Evolutionary conservation across 2,888 invertebrate genomes (phyloP).

Genomic region (Arenicola marina): DNA sequence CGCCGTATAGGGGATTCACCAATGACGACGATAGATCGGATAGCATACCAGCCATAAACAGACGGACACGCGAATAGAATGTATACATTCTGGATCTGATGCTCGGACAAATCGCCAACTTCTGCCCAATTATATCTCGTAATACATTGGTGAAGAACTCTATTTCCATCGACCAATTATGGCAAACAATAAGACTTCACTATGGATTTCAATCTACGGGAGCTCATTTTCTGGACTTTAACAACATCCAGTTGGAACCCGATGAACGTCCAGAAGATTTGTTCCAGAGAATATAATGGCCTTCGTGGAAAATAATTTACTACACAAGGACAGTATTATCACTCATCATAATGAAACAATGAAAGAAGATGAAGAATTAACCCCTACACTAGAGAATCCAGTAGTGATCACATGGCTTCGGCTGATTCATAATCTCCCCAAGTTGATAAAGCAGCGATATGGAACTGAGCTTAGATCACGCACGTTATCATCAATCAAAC

Average conservation of each 20-base stretch:
- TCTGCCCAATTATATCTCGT: background rate
- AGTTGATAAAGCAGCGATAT: constrained; percentile 5
- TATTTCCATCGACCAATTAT: constrained; percentile 5
- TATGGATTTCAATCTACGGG: constrained; percentile 14
- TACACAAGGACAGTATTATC: background rate
- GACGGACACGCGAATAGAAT: no score
- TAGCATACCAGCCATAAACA: no score
- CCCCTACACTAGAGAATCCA: constrained; percentile 8
- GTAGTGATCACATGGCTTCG: constrained; percentile 6
- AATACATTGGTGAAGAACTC: constrained; percentile 15
- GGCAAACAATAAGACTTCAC: constrained; percentile 13
- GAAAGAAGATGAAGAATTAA: constrained; percentile 12
- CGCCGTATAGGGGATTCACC: no score
- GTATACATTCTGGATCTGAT: background rate
- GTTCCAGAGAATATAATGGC: constrained; percentile 4
- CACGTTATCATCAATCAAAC: constrained; percentile 7
- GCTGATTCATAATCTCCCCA: background rate
- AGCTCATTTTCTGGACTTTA: constrained; percentile 10
- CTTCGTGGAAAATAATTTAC: constrained; percentile 9
- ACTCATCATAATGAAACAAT: background rate
- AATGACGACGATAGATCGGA: no score
- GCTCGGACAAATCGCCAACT: background rate
- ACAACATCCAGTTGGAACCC: constrained; percentile 3
- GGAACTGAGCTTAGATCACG: constrained; percentile 3
- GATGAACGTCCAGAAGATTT: constrained; percentile 14